A percentile compares a stretch with the other conserved stretches of the same genome.
Evolutionary conservation across 2,888 invertebrate species (phyloP).

Genomic region (Pollenia griseotomentosa): DNA sequence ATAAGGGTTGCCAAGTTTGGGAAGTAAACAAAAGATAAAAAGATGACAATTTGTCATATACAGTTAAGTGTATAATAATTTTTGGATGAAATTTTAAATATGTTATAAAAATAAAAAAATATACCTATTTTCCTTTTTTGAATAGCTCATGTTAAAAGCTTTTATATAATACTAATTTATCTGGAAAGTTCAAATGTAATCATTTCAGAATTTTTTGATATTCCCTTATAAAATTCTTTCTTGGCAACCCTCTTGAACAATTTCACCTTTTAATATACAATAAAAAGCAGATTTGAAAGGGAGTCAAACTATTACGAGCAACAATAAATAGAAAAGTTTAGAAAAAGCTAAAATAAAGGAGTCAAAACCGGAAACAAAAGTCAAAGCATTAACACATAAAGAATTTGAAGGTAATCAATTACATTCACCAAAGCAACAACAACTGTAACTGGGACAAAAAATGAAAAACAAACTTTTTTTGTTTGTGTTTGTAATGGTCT

Average conservation of each 20-base stretch:
- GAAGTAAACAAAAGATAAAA: no score
- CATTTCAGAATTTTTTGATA: no score
- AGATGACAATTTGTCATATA: no score
- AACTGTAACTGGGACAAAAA: neutral
- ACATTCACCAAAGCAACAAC: conserved; percentile 16
- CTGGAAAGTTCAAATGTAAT: no score
- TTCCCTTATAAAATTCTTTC: neutral
- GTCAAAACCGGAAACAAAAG: conserved; percentile 32
- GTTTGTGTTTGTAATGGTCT: conserved; percentile 25
- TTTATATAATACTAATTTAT: no score
- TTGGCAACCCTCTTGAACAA: neutral
- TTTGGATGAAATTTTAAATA: no score
- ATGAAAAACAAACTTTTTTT: conserved; percentile 30
- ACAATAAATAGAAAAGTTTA: conserved; percentile 1
- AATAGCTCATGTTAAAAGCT: no score
- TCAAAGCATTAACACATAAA: conserved; percentile 34
- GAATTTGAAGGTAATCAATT: conserved; percentile 63
- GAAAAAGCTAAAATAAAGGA: neutral
- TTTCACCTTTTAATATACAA: neutral
- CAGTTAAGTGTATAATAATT: no score
- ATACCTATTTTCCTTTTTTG: no score
- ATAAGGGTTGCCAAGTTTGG: no score
- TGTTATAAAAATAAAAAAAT: no score
- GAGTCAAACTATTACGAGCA: conserved; percentile 25
- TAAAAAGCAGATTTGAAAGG: neutral